Evolutionary conservation across 1,140 invertebrate genomes (phyloP).

Genomic region (Drosophila watanabei): DNA sequence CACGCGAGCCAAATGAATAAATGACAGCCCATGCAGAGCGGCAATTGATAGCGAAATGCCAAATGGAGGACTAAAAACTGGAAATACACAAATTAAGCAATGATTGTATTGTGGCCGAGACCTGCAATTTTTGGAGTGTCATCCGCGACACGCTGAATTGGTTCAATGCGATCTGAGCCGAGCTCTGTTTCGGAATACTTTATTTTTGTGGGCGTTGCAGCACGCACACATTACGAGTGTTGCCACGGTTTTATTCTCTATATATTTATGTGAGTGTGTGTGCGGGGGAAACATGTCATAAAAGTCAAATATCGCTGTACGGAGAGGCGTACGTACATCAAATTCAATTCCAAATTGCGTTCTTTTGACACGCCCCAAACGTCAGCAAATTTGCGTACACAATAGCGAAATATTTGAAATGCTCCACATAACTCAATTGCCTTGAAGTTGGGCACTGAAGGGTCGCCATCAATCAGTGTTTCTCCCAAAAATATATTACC

Average conservation of each 20-base stretch:
- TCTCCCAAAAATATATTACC: conserved; percentile 22
- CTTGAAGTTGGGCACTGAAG: conserved; percentile 26
- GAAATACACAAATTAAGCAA: conserved; percentile 61
- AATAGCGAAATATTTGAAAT: conserved; percentile 48
- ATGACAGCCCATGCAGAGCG: conserved; percentile 52
- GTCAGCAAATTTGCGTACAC: conserved; percentile 35
- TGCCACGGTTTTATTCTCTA: conserved; percentile 2
- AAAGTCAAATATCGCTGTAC: conserved; percentile 50
- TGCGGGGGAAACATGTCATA: conserved; percentile 50
- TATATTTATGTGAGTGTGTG: conserved; percentile 8
- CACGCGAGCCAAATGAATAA: conserved; percentile 59
- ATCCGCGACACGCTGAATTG: conserved; percentile 28
- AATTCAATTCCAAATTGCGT: conserved; percentile 53
- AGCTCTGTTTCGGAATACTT: conserved; percentile 17
- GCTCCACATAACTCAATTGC: conserved; percentile 51
- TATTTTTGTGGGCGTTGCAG: conserved; percentile 54
- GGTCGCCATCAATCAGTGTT: conserved; percentile 22
- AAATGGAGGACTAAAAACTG: conserved; percentile 59
- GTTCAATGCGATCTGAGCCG: conserved; percentile 29
- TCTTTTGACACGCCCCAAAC: conserved; percentile 43
- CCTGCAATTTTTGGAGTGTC: conserved; percentile 40
- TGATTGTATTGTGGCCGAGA: conserved; percentile 50
- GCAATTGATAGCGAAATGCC: conserved; percentile 58
- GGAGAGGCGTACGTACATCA: conserved; percentile 31
- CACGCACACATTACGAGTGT: conserved; percentile 46